A percentile compares a stretch with the other conserved stretches of the same genome.
These are phyloP conservation scores for Conus canariensis DNA, from an alignment of 2,888 invertebrate genomes.

Conservation along the genomic window DNA sequence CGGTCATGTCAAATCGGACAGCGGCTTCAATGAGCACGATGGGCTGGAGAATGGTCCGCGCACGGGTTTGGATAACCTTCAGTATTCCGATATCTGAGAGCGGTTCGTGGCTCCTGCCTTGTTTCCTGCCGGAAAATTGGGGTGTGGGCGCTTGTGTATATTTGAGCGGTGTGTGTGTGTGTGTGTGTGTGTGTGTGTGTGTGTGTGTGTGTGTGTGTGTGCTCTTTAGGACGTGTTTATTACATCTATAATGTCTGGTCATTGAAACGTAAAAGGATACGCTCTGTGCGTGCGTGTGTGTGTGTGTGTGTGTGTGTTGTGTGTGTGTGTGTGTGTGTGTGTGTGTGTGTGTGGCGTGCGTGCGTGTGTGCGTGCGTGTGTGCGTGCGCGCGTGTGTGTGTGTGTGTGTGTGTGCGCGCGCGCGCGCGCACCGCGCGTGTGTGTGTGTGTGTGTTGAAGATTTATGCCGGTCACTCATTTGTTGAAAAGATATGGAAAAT, in stretches of 20 bases:
- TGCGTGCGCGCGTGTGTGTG: not conserved
- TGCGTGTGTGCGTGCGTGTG: not conserved
- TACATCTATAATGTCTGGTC: too few species aligned
- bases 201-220: too few species aligned
- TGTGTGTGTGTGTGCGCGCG: not conserved
- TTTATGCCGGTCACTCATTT: too few species aligned
- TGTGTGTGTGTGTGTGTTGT: not conserved
- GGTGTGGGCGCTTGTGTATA: not conserved
- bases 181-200: too few species aligned
- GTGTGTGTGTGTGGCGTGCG: not conserved
- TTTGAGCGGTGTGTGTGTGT: not conserved
- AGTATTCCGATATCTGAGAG: conserved; percentile 26
- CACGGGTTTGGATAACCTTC: not conserved
- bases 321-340: not conserved
- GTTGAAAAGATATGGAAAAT: too few species aligned
- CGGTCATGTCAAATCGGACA: conserved; percentile 39
- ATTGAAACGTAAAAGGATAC: too few species aligned
- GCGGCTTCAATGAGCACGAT: conserved; percentile 34
- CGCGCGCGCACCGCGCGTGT: not conserved
- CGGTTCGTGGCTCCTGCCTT: not conserved
- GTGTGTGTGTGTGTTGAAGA: too few species aligned
- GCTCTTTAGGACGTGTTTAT: too few species aligned
- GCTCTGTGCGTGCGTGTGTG: too few species aligned
- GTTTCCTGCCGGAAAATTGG: not conserved
- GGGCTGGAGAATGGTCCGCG: not conserved